Percentiles rank a stretch among this genome's conserved stretches.
phyloP scores from a whole-genome alignment of 1,140 invertebrate genomes.

The Zeugodacus cucurbitae region DNA sequence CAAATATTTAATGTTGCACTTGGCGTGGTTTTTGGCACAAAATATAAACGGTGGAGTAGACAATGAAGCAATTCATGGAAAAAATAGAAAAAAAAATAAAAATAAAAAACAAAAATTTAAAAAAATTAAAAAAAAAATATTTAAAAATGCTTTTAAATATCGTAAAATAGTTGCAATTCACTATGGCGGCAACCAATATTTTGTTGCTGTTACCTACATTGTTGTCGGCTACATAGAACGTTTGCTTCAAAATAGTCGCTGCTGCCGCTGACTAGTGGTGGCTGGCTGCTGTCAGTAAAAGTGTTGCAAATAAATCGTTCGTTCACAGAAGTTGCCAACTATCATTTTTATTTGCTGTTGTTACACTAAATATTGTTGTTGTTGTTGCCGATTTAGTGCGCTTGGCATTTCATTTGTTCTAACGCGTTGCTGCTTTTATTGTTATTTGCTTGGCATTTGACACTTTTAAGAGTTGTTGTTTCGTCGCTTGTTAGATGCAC shows the following conservation, averaged over 20 bases:
- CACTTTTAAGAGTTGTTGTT: background rate
- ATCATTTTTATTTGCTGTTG: slow-evolving; percentile 12
- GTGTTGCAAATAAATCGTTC: slow-evolving; percentile 33
- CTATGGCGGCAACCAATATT: background rate
- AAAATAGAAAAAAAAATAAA: background rate
- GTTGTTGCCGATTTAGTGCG: background rate
- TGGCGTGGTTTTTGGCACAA: background rate
- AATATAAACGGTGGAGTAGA: background rate
- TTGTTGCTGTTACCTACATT: background rate
- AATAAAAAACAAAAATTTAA: background rate
- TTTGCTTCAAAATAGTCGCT: background rate
- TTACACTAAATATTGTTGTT: background rate
- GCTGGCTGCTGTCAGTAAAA: slow-evolving; percentile 26
- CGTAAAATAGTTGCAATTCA: slow-evolving; percentile 8
- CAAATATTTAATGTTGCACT: background rate
- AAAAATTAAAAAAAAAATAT: background rate
- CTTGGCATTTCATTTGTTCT: slow-evolving; percentile 3
- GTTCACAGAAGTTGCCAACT: slow-evolving; percentile 2
- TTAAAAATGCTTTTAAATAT: background rate
- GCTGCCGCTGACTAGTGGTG: background rate
- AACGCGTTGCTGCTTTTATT: background rate
- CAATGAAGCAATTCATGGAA: background rate
- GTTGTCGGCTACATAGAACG: background rate
- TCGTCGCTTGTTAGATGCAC: background rate
- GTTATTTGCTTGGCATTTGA: background rate